Evolutionary conservation across 2,113 vertebrate species (phyloP), one percentile per base, ranked within the genome.

Genomic region (Sorex araneus): DNA sequence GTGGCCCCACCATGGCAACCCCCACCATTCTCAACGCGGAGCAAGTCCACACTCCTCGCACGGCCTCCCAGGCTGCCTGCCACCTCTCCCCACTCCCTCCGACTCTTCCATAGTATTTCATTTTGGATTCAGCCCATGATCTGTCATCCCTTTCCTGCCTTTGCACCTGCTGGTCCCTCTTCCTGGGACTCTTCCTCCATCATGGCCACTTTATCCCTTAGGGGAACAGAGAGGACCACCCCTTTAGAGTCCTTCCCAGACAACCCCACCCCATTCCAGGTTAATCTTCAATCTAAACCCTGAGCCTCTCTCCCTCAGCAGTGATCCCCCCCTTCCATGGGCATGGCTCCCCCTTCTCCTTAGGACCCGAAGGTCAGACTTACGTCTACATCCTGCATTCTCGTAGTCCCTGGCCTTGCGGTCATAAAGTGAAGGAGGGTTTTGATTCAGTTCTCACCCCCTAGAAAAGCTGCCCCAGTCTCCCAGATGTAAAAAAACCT

Each of bases 401-500:
- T 34, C 4, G 18, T 2, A 10, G 71, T 12, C 40, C 43, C 10
- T 60, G 84, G 78, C 34, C 23, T 0, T 27, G 16, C 66, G 15
- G 63, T 66, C 45, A 63, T 60, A 32, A 12, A 13, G 0, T 57
- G 32, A 63, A 36, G 43, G 40, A 25, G 34, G 30, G 30, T 80
- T 60, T 79, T 76, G 28, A 77, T 28, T 94, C 23, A 32, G 60
- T 76, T 90, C 57, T 90, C 50, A 82, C 6, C 74, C 79, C 69
- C 73, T 75, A 60, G 77, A 82, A 57, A 81, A 64, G 60, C 78
- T 63, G 28, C 32, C 66, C 63, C 19, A 4, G 21, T 63, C 73
- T 69, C 57, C 57, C 93, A 84, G 82, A 64, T 63, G 78, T 78
- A 89, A 89, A 89, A 89, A 87, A 64, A 83, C 47, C 19, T 30